Base-by-base conservation (phyloP, 2,888 invertebrate species). In the Masnerella sp. region DNA sequence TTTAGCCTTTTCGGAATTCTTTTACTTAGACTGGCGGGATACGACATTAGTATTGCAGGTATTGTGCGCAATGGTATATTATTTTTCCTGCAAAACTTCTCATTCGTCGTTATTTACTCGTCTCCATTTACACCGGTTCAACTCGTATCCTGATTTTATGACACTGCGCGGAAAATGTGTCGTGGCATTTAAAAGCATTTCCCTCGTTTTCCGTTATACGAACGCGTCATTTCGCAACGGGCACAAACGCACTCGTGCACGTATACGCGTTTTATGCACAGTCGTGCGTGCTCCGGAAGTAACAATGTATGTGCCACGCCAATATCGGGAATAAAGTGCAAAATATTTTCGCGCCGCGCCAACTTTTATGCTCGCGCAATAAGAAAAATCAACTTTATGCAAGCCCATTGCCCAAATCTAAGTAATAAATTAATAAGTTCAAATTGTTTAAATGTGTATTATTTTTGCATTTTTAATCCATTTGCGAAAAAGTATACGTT, bases 161-260 rank as follows among this genome's bases (percentile, higher is more conserved):
- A 40, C 40, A 12, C 54, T 40, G 54, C 28, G 30, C 17, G 28
- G 54, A 54, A 54, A 54, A 54, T 54, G 40, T 54, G 40, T 54
- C 54, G 40, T 40, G 32, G 38, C 25, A 52, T 54, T 54, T 54
- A 54, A 54, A 54, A 54, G 54, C 54, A 54, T 54, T 54, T 54
- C 36, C 54, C 54, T 54, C 54, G 40, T 54, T 54, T 54, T 17
- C 54, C 38, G 40, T 54, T 54, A n/a, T n/a, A n/a, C n/a, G n/a
- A n/a, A n/a, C n/a, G n/a, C n/a, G n/a, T n/a, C n/a, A n/a, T n/a
- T n/a, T n/a, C n/a, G n/a, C n/a, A n/a, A n/a, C n/a, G n/a, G n/a
- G n/a, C n/a, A n/a, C 25, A n/a, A 7, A 15, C 14, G 14, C 28
- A 38, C 9, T n/a, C 22, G 14, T 28, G 20, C 34, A 20, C 8